These are phyloP conservation scores for Premnoplex brunnescens DNA, from an alignment of 2,797 vertebrate species.

Conservation along the genomic window DNA sequence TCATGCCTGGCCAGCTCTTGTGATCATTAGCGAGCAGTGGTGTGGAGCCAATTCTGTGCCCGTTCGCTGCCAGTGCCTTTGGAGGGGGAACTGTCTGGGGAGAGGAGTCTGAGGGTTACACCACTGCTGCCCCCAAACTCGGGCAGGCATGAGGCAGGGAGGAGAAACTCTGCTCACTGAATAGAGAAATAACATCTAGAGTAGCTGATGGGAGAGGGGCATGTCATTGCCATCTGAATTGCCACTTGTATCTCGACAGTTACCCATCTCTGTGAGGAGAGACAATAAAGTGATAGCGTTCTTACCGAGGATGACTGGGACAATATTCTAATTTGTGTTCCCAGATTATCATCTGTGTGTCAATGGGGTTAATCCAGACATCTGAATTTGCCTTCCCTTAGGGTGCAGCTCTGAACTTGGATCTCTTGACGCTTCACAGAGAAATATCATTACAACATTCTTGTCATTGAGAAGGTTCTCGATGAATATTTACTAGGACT, in stretches of 20 bases:
- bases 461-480: constrained; percentile 12
- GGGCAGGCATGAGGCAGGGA: not conserved
- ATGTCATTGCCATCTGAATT: not conserved
- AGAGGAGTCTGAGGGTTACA: not conserved
- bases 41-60: constrained; percentile 18
- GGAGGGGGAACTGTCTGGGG: not conserved
- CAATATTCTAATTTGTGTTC: constrained; percentile 13
- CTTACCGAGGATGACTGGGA: not conserved
- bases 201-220: not conserved
- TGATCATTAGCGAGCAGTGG: constrained; percentile 33
- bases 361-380: constrained; percentile 8
- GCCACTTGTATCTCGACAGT: not conserved
- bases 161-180: constrained; percentile 16
- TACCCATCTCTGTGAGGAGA: not conserved
- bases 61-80: constrained; percentile 23
- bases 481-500: constrained; percentile 33
- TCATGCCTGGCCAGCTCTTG: constrained; percentile 29
- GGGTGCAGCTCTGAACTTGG: constrained; percentile 15
- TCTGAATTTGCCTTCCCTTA: constrained; percentile 38
- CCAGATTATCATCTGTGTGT: not conserved
- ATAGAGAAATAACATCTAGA: not conserved
- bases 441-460: constrained; percentile 21
- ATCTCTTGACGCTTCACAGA: constrained; percentile 24
- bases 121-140: not conserved
- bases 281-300: not conserved